phyloP scores from a whole-genome alignment of 2,888 invertebrate species.

The Choreutis nemorana region DNA sequence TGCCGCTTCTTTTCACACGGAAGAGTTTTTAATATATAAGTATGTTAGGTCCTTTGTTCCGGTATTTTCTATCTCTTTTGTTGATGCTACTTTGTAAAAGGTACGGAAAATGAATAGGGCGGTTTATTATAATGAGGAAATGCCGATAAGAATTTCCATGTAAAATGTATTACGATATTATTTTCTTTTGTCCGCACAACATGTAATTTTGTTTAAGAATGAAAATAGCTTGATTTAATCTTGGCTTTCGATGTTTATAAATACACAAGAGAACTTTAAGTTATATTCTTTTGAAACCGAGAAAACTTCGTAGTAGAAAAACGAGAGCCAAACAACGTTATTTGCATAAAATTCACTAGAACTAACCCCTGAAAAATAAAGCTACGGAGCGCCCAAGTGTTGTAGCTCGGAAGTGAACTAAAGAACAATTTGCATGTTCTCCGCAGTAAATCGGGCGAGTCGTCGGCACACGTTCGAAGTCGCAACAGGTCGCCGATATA shows the following conservation, averaged over 20 bases:
- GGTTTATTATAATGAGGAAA: too few species aligned
- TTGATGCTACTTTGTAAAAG: conserved; percentile 18
- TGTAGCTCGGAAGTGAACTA: conserved; percentile 20
- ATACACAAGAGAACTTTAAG: too few species aligned
- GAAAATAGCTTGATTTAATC: conserved; percentile 5
- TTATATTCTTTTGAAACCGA: too few species aligned
- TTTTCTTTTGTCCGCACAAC: too few species aligned
- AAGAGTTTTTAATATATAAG: conserved; percentile 31
- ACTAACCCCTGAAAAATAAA: neutral
- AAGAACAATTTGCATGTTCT: conserved; percentile 43
- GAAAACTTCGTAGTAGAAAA: neutral
- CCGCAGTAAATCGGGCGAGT: conserved; percentile 21
- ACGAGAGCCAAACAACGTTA: neutral
- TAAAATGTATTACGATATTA: too few species aligned
- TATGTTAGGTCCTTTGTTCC: conserved; percentile 23
- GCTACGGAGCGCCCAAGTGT: conserved; percentile 2
- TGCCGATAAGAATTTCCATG: too few species aligned
- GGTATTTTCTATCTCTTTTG: conserved; percentile 25
- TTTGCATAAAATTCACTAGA: too few species aligned
- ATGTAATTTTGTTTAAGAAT: conserved; percentile 1
- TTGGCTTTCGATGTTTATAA: conserved; percentile 1
- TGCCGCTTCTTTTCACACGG: conserved; percentile 25
- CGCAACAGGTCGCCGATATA: conserved; percentile 59
- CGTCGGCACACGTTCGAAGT: conserved; percentile 26
- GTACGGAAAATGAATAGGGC: neutral